A percentile compares a stretch with the other conserved stretches of the same genome.
Conservation (phyloP, 2,888 invertebrate species). For the Epirrhoe alternata region DNA sequence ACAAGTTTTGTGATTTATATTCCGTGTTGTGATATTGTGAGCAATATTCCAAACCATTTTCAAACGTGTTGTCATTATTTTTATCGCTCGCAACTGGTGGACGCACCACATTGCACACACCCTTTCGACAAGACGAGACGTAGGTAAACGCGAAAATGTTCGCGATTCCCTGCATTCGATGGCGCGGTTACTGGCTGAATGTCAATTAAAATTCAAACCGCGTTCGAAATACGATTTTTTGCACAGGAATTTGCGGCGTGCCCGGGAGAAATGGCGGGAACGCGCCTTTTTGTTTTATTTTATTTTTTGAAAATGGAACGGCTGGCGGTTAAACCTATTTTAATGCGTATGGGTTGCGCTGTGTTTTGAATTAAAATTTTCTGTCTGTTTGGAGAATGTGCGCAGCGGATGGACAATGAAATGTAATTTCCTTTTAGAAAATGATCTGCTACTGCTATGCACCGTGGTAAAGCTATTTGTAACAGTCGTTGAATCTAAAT, state of each 20-base stretch:
- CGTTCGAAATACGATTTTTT: conserved; percentile 86
- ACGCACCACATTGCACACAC: conserved; percentile 52
- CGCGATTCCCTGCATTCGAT: conserved; percentile 60
- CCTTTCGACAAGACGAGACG: conserved; percentile 59
- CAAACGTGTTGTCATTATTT: conserved; percentile 52
- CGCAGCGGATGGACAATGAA: conserved; percentile 72
- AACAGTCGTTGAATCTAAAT: not conserved
- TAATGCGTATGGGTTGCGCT: conserved; percentile 82
- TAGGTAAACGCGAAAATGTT: conserved; percentile 77
- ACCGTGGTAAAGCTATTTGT: conserved; percentile 5
- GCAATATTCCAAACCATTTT: conserved; percentile 31
- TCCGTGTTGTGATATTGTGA: conserved; percentile 50
- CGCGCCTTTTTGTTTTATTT: conserved; percentile 83
- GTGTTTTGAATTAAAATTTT: conserved; percentile 83
- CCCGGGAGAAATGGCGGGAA: conserved; percentile 80
- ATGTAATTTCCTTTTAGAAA: conserved; percentile 77
- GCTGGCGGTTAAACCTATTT: conserved; percentile 84
- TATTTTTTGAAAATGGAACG: conserved; percentile 81
- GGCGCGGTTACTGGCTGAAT: conserved; percentile 69
- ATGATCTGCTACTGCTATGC: conserved; percentile 27
- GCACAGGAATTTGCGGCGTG: conserved; percentile 83
- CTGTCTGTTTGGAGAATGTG: conserved; percentile 49
- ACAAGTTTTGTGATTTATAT: conserved; percentile 21
- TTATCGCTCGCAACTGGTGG: conserved; percentile 70
- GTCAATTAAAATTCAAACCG: conserved; percentile 86